These are phyloP conservation scores for Saccostrea cuccullata DNA, from an alignment of 1,140 invertebrate species.

Conservation along the genomic window DNA sequence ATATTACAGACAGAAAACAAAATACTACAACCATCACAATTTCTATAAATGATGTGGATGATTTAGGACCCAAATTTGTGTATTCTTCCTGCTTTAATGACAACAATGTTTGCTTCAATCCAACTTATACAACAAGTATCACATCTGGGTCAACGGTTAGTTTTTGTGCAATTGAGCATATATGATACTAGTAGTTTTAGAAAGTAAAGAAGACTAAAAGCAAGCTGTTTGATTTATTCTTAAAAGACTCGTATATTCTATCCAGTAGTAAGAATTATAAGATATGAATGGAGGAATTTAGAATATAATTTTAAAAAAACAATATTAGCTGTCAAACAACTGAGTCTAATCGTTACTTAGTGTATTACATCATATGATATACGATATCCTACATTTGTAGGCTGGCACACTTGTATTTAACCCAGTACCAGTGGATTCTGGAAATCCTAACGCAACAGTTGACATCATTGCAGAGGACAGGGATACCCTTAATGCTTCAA, in stretches of 20 bases:
- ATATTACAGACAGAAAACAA: not conserved
- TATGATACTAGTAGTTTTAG: too few relatives aligned
- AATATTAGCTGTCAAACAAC: not conserved
- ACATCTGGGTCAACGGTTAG: slow-evolving; percentile 19
- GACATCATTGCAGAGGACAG: slow-evolving; percentile 50
- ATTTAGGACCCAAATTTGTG: slow-evolving; percentile 66
- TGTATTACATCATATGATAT: too few relatives aligned
- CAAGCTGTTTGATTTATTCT: too few relatives aligned
- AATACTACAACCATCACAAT: slow-evolving; percentile 58
- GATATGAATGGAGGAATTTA: too few relatives aligned
- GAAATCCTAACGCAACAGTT: not conserved
- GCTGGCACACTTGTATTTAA: not conserved
- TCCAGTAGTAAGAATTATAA: too few relatives aligned
- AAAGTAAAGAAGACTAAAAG: too few relatives aligned
- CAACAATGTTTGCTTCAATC: slow-evolving; percentile 52
- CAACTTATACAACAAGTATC: slow-evolving; percentile 59
- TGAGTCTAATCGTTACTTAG: too few relatives aligned
- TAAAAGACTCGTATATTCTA: too few relatives aligned
- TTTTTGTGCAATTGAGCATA: not conserved
- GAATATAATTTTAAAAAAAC: not conserved
- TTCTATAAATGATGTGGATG: slow-evolving; percentile 67
- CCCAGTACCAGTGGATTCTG: not conserved
- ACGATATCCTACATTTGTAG: not conserved
- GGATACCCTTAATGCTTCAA: slow-evolving; percentile 55
- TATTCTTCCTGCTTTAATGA: slow-evolving; percentile 55